Conservation (phyloP, 2,888 invertebrate species). For the Watsonalla cultraria region DNA sequence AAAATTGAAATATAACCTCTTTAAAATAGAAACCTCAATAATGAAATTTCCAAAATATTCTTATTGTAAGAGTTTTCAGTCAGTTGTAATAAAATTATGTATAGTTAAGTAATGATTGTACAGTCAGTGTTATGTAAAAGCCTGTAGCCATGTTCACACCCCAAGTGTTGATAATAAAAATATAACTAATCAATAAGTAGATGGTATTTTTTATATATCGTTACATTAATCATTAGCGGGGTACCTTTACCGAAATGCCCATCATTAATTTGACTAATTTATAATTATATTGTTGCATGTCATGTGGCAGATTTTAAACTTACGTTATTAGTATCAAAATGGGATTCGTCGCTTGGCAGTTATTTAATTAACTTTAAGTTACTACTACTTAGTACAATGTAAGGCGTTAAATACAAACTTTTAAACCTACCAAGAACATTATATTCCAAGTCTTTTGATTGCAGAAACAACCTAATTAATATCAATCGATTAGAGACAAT, state of each 20-base stretch:
- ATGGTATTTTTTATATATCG: constrained; percentile 11
- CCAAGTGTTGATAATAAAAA: no score
- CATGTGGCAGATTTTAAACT: constrained; percentile 1
- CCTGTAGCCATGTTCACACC: no score
- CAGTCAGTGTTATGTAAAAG: no score
- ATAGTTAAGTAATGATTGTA: no score
- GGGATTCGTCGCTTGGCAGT: not conserved
- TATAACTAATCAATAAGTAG: constrained; percentile 18
- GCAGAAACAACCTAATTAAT: not conserved
- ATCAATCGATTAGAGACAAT: not conserved
- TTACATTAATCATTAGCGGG: constrained; percentile 40
- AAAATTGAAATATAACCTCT: no score
- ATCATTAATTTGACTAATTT: constrained; percentile 57
- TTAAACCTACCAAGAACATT: not conserved
- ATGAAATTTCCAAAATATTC: no score
- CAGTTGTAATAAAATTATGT: no score
- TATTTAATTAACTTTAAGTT: not conserved
- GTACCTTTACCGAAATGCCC: constrained; percentile 66
- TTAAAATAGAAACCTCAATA: no score
- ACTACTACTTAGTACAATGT: not conserved
- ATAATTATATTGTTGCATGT: constrained; percentile 1
- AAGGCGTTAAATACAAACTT: not conserved
- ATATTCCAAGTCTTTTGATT: not conserved
- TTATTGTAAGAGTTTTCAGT: no score
- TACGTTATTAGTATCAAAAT: not conserved